Base-by-base conservation (phyloP, 2,797 vertebrate genomes). In the Xenentodon cancila region DNA sequence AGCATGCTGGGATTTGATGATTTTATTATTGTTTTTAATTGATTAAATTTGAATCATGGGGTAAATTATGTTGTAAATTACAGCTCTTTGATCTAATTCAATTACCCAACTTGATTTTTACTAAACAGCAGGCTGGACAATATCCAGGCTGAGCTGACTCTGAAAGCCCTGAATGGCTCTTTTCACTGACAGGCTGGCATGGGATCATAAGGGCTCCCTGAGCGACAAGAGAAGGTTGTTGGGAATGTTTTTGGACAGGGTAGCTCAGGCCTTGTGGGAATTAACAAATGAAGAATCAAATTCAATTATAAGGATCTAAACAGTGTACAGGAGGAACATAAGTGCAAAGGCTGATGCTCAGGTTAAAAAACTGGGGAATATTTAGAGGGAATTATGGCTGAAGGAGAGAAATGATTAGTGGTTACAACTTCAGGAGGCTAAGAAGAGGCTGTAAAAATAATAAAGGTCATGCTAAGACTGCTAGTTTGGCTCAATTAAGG, bases 101-200 rank as follows among this genome's bases (percentile, higher is more conserved):
- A 19, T 21, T 47, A 20, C 11, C 3, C 6, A 37, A 37, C 34
- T 37, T 11, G 34, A 37, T 9, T 37, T 37, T 37, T 37, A 11
- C 9, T 13, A 9, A 37, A 13, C 34, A 37, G 9, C 32, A 27
- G 7, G 27, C 27, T n/a, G n/a, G n/a, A 25, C 25, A 37, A 37
- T 11, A 21, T n/a, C 16, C 21, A 32, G 3, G 32, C 17, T 62
- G 54, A 32, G 7, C 0, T 0, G 3, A 32, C 7, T 46, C 30
- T n/a, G 3, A 48, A 37, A 62, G 13, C 22, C 5, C 18, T 82
- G 58, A 81, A 78, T 59, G 37, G 56, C 1, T 54, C 74, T 55
- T 77, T 79, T 86, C 44, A 65, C 6, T 1, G 20, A 44, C 5
- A 32, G 11, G 19, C 13, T 85, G 81, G 72, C 72, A 18, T 9